Evolutionary conservation across 30 jellyfish, hydroid and myxozoan species (phyloP).

Genomic region (Haliclystus octoradiatus): DNA sequence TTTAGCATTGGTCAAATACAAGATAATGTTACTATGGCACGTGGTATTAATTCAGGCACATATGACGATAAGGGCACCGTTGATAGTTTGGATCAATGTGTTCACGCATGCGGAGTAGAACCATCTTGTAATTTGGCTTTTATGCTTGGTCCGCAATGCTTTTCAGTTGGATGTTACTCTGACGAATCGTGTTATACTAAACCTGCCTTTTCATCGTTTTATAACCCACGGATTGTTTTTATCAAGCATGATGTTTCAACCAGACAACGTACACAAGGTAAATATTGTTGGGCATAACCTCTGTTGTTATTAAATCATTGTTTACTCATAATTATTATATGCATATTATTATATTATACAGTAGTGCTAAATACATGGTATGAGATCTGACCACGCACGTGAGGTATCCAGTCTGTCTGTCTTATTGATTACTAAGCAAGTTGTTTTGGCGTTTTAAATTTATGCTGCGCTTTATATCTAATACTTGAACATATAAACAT

Average conservation of each 20-base stretch:
- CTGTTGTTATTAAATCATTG: too few relatives aligned
- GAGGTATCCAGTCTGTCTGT: too few relatives aligned
- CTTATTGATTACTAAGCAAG: too few relatives aligned
- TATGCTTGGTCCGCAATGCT: constrained; percentile 90
- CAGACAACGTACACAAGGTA: constrained; percentile 45
- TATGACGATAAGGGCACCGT: constrained; percentile 74
- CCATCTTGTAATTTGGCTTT: constrained; percentile 80
- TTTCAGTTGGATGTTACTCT: constrained; percentile 65
- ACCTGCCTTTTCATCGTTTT: constrained; percentile 77
- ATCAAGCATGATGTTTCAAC: constrained; percentile 65
- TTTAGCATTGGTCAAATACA: constrained; percentile 35
- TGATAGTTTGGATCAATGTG: constrained; percentile 72
- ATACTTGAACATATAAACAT: too few relatives aligned
- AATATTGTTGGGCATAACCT: too few relatives aligned
- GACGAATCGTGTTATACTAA: constrained; percentile 58
- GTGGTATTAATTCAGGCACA: constrained; percentile 86
- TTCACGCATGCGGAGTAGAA: constrained; percentile 65
- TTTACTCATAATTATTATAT: too few relatives aligned
- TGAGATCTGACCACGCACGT: too few relatives aligned
- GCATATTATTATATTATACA: too few relatives aligned
- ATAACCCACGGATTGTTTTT: constrained; percentile 64
- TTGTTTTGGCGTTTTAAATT: too few relatives aligned
- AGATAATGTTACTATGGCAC: constrained; percentile 52
- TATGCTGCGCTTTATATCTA: too few relatives aligned
- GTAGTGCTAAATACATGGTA: too few relatives aligned